phyloP scores from a whole-genome alignment of 1,140 invertebrate species.

The Solenopsis invicta region DNA sequence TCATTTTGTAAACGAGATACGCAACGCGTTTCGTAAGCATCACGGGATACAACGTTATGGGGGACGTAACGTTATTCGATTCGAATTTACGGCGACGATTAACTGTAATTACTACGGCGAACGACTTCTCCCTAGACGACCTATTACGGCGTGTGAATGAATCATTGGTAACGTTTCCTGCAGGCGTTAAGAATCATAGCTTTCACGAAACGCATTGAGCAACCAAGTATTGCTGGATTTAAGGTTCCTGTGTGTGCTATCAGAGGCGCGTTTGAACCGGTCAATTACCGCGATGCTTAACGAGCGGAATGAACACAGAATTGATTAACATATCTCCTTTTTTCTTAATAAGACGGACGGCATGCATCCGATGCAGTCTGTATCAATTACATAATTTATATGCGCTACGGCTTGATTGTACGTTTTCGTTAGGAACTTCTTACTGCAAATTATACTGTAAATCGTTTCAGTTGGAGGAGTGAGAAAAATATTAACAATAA shows the following conservation, averaged over 20 bases:
- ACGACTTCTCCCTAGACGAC: constrained; percentile 26
- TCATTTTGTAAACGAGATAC: background rate
- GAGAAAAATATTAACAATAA: background rate
- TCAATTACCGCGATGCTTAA: constrained; percentile 49
- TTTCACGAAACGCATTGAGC: constrained; percentile 66
- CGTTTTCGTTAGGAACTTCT: background rate
- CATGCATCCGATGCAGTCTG: background rate
- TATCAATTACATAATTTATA: constrained; percentile 47
- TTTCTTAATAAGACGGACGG: background rate
- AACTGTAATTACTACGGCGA: constrained; percentile 46
- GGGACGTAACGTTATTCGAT: constrained; percentile 10
- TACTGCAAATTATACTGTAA: constrained; percentile 13
- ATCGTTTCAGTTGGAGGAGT: constrained; percentile 24
- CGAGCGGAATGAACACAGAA: constrained; percentile 47
- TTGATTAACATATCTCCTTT: constrained; percentile 49
- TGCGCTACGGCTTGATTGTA: background rate
- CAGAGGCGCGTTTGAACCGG: constrained; percentile 27
- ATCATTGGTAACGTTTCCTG: constrained; percentile 63
- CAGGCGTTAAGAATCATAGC: constrained; percentile 62
- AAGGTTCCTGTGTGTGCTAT: background rate
- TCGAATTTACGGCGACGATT: constrained; percentile 40
- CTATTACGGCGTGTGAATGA: constrained; percentile 47
- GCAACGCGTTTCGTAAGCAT: constrained; percentile 9
- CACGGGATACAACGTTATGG: background rate
- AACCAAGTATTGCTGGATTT: constrained; percentile 46